Base-by-base conservation (phyloP, 1,140 invertebrate genomes). In the Rhyacophila brunnea region DNA sequence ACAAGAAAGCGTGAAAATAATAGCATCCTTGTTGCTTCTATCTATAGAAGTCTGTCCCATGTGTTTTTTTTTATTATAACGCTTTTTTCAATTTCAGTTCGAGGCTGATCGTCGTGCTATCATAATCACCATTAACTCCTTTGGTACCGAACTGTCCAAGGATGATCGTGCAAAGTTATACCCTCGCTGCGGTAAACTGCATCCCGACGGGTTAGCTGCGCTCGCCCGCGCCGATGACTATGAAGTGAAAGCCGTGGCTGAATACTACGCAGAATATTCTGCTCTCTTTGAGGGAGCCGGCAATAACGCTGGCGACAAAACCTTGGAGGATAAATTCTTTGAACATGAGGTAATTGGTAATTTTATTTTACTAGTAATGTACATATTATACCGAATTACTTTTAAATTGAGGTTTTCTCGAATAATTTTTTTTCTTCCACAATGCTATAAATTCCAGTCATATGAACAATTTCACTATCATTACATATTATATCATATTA, bases 71-170 rank as follows among this genome's bases (percentile, higher is more conserved):
- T n/a, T n/a, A n/a, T n/a, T n/a, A n/a, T n/a, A n/a, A n/a, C n/a
- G n/a, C n/a, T n/a, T n/a, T n/a, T n/a, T n/a, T n/a, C n/a, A n/a
- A n/a, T 72, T 80, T 11, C 68, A 97, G 92, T 99, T 99, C 83
- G 98, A 99, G 82, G 98, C 98, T 56, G 98, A 99, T 81, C 88
- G 98, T 64, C 87, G 98, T 74, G 96, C 97, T 15, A 98, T 99
- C 66, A 99, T 99, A 66, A 99, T 99, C 58, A 99, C 98, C 5
- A 99, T 99, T 68, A 99, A 99, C 77, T 99, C 97, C 0, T 99
- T 99, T 80, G 98, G 96, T 44, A 99, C 98, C 14, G 98, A 99
- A 79, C 79, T 99, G 67, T 94, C 93, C 14, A 99, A 99, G 75
- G 98, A 99, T 74, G 98, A 99, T 74, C 85, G 98, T 59, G 91